A percentile compares a stretch with the other conserved stretches of the same genome.
Conservation (phyloP, 2,113 vertebrate species). For the Salvelinus sp. region DNA sequence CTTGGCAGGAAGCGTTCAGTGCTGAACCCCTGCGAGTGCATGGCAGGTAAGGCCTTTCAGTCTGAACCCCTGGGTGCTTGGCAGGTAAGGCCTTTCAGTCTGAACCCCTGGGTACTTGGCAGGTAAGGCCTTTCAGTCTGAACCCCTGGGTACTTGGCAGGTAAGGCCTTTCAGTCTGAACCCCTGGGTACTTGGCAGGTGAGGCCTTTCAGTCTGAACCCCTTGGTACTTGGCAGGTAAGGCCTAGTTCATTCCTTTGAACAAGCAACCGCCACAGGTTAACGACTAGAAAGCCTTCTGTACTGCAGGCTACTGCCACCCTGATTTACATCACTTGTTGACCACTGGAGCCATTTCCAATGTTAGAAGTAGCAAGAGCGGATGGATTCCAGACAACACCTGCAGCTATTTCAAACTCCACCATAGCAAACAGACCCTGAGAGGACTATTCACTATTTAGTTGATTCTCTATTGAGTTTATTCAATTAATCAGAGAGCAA, state of each 20-base stretch:
- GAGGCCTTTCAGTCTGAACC: no score
- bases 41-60: background rate
- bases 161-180: background rate
- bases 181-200: background rate
- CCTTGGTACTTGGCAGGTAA: constrained; percentile 40
- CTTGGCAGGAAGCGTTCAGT: constrained; percentile 29
- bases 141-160: background rate
- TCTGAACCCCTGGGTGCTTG: background rate
- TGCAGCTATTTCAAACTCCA: background rate
- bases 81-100: background rate
- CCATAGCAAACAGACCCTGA: background rate
- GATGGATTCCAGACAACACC: constrained; percentile 37
- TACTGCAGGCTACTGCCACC: background rate
- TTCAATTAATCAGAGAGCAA: background rate
- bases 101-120: background rate
- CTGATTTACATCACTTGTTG: constrained; percentile 35
- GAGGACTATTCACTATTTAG: background rate
- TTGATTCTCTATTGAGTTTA: no score
- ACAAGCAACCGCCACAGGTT: constrained; percentile 15
- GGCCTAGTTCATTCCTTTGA: constrained; percentile 26
- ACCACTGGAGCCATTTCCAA: background rate
- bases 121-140: background rate
- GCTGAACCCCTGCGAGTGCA: constrained; percentile 6
- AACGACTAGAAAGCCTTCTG: constrained; percentile 12
- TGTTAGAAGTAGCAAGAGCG: background rate